A percentile compares a stretch with the other conserved stretches of the same genome.
phyloP scores from a whole-genome alignment of 2,888 invertebrate genomes.

The Cynaeus angustus region DNA sequence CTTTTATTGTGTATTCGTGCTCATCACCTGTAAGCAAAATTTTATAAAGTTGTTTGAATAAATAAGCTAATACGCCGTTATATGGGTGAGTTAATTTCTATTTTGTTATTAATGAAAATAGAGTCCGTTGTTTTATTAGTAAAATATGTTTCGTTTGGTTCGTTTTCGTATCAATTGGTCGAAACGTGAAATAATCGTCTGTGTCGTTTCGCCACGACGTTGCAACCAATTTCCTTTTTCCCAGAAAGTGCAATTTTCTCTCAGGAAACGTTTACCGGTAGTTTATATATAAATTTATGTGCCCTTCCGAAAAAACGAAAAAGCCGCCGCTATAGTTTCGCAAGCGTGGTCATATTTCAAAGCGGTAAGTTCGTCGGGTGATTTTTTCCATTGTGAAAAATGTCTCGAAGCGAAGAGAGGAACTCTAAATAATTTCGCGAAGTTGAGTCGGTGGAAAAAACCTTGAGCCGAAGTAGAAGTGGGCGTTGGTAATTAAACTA shows the following conservation, averaged over 20 bases:
- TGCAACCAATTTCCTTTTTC: conserved; percentile 48
- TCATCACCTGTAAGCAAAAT: too few species aligned
- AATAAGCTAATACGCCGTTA: too few species aligned
- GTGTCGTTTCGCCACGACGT: conserved; percentile 15
- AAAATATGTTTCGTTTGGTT: background rate
- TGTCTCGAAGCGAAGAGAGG: conserved; percentile 12
- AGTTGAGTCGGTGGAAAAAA: conserved; percentile 12
- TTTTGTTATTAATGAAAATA: too few species aligned
- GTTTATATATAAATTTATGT: conserved; percentile 48
- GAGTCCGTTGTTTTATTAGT: too few species aligned
- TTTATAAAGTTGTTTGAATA: too few species aligned
- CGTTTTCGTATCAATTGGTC: conserved; percentile 19
- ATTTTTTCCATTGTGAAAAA: conserved; percentile 33
- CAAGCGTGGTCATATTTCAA: conserved; percentile 28
- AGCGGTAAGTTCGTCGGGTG: conserved; percentile 18
- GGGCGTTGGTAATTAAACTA: conserved; percentile 32
- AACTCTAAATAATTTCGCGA: conserved; percentile 13
- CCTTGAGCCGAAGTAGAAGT: conserved; percentile 3
- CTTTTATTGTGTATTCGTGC: too few species aligned
- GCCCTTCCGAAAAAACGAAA: conserved; percentile 29
- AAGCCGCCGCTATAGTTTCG: conserved; percentile 31
- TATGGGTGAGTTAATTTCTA: too few species aligned
- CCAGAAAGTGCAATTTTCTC: conserved; percentile 48
- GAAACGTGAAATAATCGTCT: conserved; percentile 39
- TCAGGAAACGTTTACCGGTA: conserved; percentile 49